Evolutionary conservation across 2,797 vertebrate species (phyloP).

Genomic region (Pyrocephalus nanus): DNA sequence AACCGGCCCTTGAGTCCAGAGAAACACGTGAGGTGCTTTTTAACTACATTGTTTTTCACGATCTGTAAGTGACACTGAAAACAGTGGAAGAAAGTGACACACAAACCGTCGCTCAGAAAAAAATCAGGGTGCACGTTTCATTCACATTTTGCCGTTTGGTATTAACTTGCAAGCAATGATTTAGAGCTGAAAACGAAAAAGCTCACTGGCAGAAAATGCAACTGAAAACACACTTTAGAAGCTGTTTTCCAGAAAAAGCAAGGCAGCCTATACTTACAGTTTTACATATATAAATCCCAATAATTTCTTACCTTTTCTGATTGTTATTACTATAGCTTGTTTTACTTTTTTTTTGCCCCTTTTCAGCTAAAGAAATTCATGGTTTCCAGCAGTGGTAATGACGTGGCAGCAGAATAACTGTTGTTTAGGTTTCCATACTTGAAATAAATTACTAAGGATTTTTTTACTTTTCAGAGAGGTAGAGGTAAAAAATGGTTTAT

Average conservation of each 20-base stretch:
- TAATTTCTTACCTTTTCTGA: neutral
- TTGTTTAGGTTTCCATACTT: neutral
- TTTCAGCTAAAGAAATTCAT: neutral
- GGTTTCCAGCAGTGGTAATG: neutral
- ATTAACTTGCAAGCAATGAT: neutral
- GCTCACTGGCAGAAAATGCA: neutral
- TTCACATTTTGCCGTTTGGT: neutral
- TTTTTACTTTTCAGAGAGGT: neutral
- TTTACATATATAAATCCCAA: neutral
- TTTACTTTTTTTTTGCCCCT: neutral
- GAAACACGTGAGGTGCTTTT: neutral
- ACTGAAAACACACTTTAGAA: neutral
- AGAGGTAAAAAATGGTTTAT: neutral
- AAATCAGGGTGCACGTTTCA: neutral
- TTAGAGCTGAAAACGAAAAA: neutral
- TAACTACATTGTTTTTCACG: neutral
- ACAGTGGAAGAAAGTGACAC: neutral
- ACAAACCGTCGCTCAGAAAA: neutral
- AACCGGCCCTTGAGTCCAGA: neutral
- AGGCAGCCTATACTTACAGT: neutral
- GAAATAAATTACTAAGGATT: neutral
- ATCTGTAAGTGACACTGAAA: neutral
- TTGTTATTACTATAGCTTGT: neutral
- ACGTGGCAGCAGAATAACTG: neutral
- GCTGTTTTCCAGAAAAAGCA: neutral